Base-by-base conservation (phyloP, 2,113 vertebrate species). In the Caranx melampygus region DNA sequence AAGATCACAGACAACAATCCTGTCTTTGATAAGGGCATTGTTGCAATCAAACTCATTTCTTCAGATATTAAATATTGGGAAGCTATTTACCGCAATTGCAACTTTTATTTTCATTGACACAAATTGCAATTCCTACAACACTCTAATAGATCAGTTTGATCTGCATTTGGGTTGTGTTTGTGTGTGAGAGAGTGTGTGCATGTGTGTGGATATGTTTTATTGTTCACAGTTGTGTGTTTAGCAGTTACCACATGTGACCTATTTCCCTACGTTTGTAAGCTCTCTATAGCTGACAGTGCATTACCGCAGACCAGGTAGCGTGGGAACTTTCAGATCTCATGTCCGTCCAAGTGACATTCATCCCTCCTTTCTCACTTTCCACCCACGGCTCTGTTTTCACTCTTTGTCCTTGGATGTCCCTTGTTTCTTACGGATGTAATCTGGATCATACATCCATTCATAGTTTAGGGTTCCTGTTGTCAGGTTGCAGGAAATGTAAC, bases 291-390 rank as follows among this genome's bases (percentile, higher is more conserved):
- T 64, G 62, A 63, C 61, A 58, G 81, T 70, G 61, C 61, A 73
- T 85, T 51, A 88, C 21, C 77, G 59, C 59, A 12, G 45, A 70
- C 40, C 61, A 72, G 78, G 67, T 77, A 69, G 58, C 3, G 51
- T 91, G 83, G 87, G 81, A 90, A 83, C 81, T 75, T 75, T 18
- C 18, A 34, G n/a, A 72, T 76, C 34, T 35, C 4, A 10, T 83
- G 81, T 82, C 71, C 62, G 82, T 57, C 44, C 26, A 62, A 64
- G 79, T 51, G 72, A 82, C 65, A 87, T 69, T 84, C 21, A 81
- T 67, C 77, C 61, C 63, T 49, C 79, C 79, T 80, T 86, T 85
- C 85, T 85, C 87, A 79, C 71, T 82, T 89, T 86, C 81, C 85
- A 79, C 37, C 16, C 0, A 35, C 63, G 81, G 83, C 79, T 88